Evolutionary conservation across 2,888 invertebrate species (phyloP).

Genomic region (Drosophila anomelani): DNA sequence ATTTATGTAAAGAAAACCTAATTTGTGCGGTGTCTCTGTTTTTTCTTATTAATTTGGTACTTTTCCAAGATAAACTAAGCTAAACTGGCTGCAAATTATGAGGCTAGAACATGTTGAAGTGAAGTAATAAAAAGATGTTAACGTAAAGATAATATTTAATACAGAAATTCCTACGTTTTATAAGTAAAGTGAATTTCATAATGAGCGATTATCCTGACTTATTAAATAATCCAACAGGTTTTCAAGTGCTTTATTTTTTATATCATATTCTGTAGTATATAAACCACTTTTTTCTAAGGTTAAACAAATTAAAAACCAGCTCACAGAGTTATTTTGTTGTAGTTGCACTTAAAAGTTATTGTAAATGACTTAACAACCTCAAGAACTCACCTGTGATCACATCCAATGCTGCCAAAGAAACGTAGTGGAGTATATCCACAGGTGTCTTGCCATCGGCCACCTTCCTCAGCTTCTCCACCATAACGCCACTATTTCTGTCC

Average conservation of each 20-base stretch:
- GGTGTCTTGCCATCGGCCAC: slow-evolving; percentile 75
- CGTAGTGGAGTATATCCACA: slow-evolving; percentile 87
- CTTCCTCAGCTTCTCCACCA: slow-evolving; percentile 86
- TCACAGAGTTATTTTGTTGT: not conserved
- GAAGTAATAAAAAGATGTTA: not conserved
- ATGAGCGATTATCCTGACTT: not conserved
- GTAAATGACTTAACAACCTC: not conserved
- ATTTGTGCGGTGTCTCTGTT: not conserved
- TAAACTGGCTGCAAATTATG: not conserved
- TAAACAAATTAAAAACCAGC: not conserved
- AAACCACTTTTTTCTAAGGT: not conserved
- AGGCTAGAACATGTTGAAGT: not conserved
- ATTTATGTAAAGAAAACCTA: not conserved
- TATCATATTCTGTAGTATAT: not conserved
- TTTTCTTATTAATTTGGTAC: not conserved
- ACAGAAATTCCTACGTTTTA: not conserved
- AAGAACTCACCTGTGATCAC: slow-evolving; percentile 83
- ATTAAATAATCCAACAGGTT: not conserved
- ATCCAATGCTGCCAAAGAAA: slow-evolving; percentile 87
- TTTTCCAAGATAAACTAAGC: not conserved
- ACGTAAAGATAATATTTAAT: not conserved
- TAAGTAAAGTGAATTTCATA: not conserved
- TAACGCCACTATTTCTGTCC: slow-evolving; percentile 87
- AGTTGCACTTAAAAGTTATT: not conserved
- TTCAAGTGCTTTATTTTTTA: not conserved